Percentiles rank a stretch among this genome's conserved stretches.
Evolutionary conservation across 2,113 vertebrate genomes (phyloP).

Genomic region (Cettia cetti): DNA sequence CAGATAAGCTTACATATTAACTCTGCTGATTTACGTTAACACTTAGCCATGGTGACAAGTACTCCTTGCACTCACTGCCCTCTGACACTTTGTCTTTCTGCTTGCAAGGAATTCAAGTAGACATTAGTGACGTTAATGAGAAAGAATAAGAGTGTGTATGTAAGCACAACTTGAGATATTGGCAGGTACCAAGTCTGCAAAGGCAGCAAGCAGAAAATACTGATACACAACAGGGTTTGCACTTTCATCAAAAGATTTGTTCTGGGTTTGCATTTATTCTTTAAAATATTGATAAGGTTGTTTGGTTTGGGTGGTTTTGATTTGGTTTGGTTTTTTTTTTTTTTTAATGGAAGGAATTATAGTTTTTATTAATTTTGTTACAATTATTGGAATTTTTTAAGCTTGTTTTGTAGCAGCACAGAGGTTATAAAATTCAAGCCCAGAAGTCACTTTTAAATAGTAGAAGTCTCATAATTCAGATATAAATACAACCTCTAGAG

Average conservation of each 20-base stretch:
- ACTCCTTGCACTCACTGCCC: conserved; percentile 23
- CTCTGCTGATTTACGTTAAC: conserved; percentile 27
- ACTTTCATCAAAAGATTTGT: not conserved
- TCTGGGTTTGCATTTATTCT: not conserved
- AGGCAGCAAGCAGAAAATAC: conserved; percentile 14
- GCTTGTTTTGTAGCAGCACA: not conserved
- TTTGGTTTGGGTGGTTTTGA: not conserved
- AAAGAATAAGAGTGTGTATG: not conserved
- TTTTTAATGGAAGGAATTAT: not conserved
- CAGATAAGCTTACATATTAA: conserved; percentile 56
- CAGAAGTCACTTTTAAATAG: not conserved
- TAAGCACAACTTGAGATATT: not conserved
- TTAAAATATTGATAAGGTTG: not conserved
- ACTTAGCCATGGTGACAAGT: conserved; percentile 25
- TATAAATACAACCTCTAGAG: not conserved
- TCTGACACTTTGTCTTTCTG: conserved; percentile 44
- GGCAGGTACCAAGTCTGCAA: not conserved
- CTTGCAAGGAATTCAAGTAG: conserved; percentile 25
- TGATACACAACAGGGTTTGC: not conserved
- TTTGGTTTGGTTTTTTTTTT: not conserved
- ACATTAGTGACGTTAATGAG: conserved; percentile 48
- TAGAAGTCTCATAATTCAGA: not conserved
- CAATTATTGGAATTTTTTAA: not conserved
- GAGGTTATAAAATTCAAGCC: not conserved
- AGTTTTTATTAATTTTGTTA: not conserved